phyloP scores from a whole-genome alignment of 2,888 invertebrate genomes.

The Leptinotarsa peninsularis region DNA sequence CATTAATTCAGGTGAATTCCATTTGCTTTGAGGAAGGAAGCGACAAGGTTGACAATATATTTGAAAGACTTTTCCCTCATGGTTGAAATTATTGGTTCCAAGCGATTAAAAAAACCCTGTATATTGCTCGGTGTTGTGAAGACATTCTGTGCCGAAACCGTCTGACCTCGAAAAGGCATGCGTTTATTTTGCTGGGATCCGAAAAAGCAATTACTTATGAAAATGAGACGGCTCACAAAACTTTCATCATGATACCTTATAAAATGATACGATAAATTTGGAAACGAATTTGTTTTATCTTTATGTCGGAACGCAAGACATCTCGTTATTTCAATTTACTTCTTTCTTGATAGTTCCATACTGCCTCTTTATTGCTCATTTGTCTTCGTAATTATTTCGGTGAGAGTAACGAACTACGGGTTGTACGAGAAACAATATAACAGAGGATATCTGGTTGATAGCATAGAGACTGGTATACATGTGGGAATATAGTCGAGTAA shows the following conservation, averaged over 20 bases:
- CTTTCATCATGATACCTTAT: conserved; percentile 29
- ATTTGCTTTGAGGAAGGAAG: no score
- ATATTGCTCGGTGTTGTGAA: not conserved
- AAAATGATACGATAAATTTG: conserved; percentile 31
- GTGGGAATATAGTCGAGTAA: no score
- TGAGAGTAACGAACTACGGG: conserved; percentile 23
- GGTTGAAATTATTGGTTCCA: no score
- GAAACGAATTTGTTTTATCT: conserved; percentile 37
- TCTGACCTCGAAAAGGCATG: not conserved
- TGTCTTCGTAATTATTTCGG: conserved; percentile 38
- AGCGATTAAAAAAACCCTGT: no score
- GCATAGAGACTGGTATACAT: not conserved
- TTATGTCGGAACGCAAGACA: conserved; percentile 27
- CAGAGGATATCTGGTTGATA: not conserved
- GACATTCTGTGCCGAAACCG: not conserved
- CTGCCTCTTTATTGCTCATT: conserved; percentile 38
- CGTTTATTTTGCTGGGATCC: not conserved
- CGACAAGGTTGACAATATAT: no score
- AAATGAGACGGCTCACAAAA: conserved; percentile 1
- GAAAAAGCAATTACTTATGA: conserved; percentile 8
- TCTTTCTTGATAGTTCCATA: conserved; percentile 28
- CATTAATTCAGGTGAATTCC: no score
- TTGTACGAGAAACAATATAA: conserved; percentile 2
- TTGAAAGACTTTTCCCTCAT: no score
- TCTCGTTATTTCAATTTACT: conserved; percentile 36